Evolutionary conservation across 1,140 invertebrate species (phyloP).

Genomic region (Drosophila bocki): DNA sequence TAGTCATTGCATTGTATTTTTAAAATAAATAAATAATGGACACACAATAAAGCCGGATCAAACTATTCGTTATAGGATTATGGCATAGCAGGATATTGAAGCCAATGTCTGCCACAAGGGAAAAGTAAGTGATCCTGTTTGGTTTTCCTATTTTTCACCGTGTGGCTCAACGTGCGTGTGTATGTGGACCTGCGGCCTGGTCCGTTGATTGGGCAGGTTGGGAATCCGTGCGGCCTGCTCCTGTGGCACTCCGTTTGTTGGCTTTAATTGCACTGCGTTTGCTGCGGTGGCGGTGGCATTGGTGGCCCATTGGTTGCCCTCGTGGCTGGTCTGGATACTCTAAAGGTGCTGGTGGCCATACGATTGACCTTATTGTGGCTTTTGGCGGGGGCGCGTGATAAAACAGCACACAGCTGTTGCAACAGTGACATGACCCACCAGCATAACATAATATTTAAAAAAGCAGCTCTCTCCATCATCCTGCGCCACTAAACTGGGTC

Average conservation of each 20-base stretch:
- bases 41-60: background rate
- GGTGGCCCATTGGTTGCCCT: constrained; percentile 3
- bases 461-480: background rate
- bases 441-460: constrained; percentile 17
- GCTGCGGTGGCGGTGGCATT: constrained; percentile 28
- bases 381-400: constrained; percentile 42
- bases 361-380: constrained; percentile 76
- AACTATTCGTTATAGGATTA: constrained; percentile 5
- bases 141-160: background rate
- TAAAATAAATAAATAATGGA: background rate
- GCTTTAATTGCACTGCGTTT: constrained; percentile 70
- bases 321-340: constrained; percentile 2
- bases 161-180: background rate
- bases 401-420: constrained; percentile 37
- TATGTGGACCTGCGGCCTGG: constrained; percentile 37
- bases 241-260: constrained; percentile 61
- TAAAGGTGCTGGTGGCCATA: constrained; percentile 15
- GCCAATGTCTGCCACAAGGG: background rate
- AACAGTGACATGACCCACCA: constrained; percentile 32
- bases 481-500: constrained; percentile 41
- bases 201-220: constrained; percentile 63
- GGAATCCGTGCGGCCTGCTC: constrained; percentile 33
- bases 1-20: too few relatives aligned
- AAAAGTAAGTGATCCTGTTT: background rate
- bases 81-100: background rate